phyloP scores from a whole-genome alignment of 2,888 invertebrate species.

The Myopa tessellatipennis region DNA sequence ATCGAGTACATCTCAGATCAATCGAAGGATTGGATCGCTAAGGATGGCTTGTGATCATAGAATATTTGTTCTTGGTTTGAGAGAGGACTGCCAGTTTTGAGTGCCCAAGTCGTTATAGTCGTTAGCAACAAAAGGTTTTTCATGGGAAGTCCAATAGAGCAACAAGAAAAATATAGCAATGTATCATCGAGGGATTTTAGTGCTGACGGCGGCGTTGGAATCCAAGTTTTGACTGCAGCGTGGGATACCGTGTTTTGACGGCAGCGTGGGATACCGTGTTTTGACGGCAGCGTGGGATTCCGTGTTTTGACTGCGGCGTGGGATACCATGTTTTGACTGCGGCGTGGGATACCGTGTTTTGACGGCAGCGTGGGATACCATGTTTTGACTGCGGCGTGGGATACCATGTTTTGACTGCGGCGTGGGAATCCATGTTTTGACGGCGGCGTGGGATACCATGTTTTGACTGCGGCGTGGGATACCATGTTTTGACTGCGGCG shows the following conservation, averaged over 20 bases:
- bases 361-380: slow-evolving; percentile 58
- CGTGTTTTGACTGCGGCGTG: slow-evolving; percentile 44
- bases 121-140: slow-evolving; percentile 22
- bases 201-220: slow-evolving; percentile 54
- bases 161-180: not conserved
- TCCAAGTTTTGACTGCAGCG: slow-evolving; percentile 44
- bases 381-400: slow-evolving; percentile 54
- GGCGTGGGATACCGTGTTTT: slow-evolving; percentile 46
- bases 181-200: slow-evolving; percentile 46
- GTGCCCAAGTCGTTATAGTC: not conserved
- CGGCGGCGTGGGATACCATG: slow-evolving; percentile 50
- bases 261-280: slow-evolving; percentile 43
- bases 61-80: slow-evolving; percentile 5
- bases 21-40: too few relatives aligned
- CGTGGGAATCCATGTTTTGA: slow-evolving; percentile 47
- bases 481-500: slow-evolving; percentile 47
- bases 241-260: slow-evolving; percentile 41
- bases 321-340: slow-evolving; percentile 47
- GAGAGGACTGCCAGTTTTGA: not conserved
- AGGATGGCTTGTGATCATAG: slow-evolving; percentile 4
- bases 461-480: slow-evolving; percentile 53
- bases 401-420: slow-evolving; percentile 46
- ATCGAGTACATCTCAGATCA: too few relatives aligned
- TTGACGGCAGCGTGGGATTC: slow-evolving; percentile 43
- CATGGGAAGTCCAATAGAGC: slow-evolving; percentile 7